A percentile compares a stretch with the other conserved stretches of the same genome.
These are phyloP conservation scores for Ceyx erithaca DNA, from an alignment of 2,797 vertebrate genomes.

Conservation along the genomic window DNA sequence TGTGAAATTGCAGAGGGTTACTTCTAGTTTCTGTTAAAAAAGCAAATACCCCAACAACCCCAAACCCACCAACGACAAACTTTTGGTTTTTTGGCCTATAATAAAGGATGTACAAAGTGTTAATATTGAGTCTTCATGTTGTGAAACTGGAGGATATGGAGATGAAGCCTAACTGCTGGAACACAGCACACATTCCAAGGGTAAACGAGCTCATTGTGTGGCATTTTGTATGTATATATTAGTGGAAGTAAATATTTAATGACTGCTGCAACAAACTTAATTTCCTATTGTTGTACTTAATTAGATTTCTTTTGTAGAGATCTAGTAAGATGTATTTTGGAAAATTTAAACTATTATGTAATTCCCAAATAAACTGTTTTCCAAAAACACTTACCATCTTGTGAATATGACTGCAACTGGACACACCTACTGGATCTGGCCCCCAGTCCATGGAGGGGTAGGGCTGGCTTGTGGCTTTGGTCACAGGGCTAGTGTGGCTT, in stretches of 20 bases:
- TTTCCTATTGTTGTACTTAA: constrained; percentile 88
- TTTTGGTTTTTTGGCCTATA: constrained; percentile 76
- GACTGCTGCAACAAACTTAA: constrained; percentile 82
- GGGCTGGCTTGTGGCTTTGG: not conserved
- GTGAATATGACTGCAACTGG: not conserved
- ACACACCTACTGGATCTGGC: not conserved
- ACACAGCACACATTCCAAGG: constrained; percentile 90
- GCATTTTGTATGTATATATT: constrained; percentile 91
- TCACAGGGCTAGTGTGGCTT: not conserved
- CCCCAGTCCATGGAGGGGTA: not conserved
- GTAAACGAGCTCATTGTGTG: constrained; percentile 82
- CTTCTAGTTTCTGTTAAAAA: constrained; percentile 14
- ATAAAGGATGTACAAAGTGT: constrained; percentile 71
- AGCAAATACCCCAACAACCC: not conserved
- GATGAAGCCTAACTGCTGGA: constrained; percentile 69
- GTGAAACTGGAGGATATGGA: constrained; percentile 66
- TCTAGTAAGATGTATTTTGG: constrained; percentile 90
- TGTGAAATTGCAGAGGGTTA: constrained; percentile 80
- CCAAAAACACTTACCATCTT: constrained; percentile 66
- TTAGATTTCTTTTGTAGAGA: constrained; percentile 90
- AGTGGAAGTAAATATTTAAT: constrained; percentile 83
- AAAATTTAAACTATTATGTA: constrained; percentile 83
- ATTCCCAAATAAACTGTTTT: constrained; percentile 82
- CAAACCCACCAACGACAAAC: not conserved
- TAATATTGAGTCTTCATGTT: constrained; percentile 79